A percentile compares a stretch with the other conserved stretches of the same genome.
phyloP scores from a whole-genome alignment of 2,113 vertebrate genomes.

The Vimba vimba region DNA sequence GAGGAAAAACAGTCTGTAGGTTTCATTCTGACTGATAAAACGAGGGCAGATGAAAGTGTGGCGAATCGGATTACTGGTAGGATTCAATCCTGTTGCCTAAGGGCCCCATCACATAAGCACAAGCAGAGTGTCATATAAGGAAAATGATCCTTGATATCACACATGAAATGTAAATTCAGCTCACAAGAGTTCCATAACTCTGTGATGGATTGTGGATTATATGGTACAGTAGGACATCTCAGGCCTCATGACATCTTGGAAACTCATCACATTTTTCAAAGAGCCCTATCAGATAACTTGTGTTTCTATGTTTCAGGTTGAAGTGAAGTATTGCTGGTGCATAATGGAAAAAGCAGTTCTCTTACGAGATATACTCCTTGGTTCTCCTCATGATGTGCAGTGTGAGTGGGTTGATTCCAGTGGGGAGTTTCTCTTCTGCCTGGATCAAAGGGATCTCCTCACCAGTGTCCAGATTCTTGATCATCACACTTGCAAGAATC shows the following conservation, averaged over 20 bases:
- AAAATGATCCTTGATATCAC: slow-evolving; percentile 9
- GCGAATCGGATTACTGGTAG: slow-evolving; percentile 50
- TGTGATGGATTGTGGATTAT: neutral
- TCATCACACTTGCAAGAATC: slow-evolving; percentile 99
- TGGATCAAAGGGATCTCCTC: slow-evolving; percentile 98
- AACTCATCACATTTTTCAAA: neutral
- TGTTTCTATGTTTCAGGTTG: neutral
- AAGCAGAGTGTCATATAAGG: neutral
- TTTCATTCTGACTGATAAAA: slow-evolving; percentile 38
- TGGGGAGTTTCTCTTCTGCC: slow-evolving; percentile 96
- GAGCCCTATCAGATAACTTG: neutral
- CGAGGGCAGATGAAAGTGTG: slow-evolving; percentile 36
- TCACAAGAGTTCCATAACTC: neutral
- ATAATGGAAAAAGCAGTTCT: neutral
- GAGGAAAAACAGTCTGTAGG: slow-evolving; percentile 20
- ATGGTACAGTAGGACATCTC: neutral
- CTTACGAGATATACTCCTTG: slow-evolving; percentile 97
- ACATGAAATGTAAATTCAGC: neutral
- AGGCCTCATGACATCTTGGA: neutral
- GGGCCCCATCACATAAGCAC: slow-evolving; percentile 9
- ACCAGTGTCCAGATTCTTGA: slow-evolving; percentile 98
- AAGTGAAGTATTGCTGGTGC: neutral
- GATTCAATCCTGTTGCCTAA: slow-evolving; percentile 20
- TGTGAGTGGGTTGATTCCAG: slow-evolving; percentile 97
- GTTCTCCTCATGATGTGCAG: slow-evolving; percentile 99